These are phyloP conservation scores for Chamaea fasciata DNA, from an alignment of 2,113 vertebrate genomes.

Conservation along the genomic window DNA sequence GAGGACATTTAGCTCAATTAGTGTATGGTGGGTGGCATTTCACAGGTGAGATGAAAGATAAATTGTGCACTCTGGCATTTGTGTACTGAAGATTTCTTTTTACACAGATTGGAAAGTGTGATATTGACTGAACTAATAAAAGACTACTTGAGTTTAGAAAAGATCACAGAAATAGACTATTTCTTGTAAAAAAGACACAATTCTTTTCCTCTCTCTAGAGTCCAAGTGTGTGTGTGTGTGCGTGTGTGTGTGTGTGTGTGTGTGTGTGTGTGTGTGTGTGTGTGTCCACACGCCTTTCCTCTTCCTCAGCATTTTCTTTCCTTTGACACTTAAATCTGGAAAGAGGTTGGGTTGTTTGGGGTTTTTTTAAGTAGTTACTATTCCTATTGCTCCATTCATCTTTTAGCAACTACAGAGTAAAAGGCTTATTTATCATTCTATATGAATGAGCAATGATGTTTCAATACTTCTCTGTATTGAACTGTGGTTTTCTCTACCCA, in stretches of 20 bases:
- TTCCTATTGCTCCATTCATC: not conserved
- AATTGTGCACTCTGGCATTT: not conserved
- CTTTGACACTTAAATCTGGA: not conserved
- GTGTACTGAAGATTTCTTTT: not conserved
- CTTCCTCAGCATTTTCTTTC: not conserved
- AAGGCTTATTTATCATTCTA: not conserved
- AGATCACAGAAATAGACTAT: not conserved
- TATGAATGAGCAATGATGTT: not conserved
- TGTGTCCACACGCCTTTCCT: not conserved
- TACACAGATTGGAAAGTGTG: not conserved
- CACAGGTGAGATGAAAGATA: conserved; percentile 9
- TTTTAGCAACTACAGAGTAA: not conserved
- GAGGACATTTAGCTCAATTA: not conserved
- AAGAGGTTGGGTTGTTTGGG: not conserved
- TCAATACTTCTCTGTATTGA: not conserved
- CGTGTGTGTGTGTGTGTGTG: not conserved
- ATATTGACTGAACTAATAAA: conserved; percentile 20
- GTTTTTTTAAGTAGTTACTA: not conserved
- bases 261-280: too few relatives aligned
- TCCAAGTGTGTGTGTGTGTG: not conserved
- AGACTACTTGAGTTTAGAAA: not conserved
- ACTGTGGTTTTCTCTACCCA: not conserved
- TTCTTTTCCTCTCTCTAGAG: not conserved
- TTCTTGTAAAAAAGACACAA: not conserved
- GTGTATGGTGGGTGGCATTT: not conserved